Base-by-base conservation (phyloP, 2,797 vertebrate species). In the Phoebastria nigripes region DNA sequence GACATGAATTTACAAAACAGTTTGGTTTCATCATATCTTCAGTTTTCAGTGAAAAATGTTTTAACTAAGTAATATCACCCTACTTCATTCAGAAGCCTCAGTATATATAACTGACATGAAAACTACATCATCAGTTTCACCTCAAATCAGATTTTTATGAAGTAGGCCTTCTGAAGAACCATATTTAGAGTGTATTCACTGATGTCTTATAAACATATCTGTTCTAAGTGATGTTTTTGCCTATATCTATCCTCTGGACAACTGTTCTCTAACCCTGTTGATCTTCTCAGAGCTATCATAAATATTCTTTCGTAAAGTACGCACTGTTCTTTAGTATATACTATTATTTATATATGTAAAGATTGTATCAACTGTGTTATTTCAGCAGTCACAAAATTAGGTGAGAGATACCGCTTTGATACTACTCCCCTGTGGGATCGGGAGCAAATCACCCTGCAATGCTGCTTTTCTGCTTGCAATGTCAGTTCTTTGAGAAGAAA, bases 401-500 rank as follows among this genome's bases (percentile, higher is more conserved):
- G 47, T 94, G 44, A 25, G 33, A 74, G 44, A 78, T 51, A 74
- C 15, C 54, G 37, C 49, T 85, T 84, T 92, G 77, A 55, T 87
- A 77, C 11, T 56, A 39, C 28, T 80, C 15, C 61, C 44, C 52
- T 37, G 56, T 37, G 88, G 66, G 52, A 80, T 46, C 26, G 58
- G 44, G 31, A 88, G 35, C 31, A 80, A 89, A 82, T 87, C 71
- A 90, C 15, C 49, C 63, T 66, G 55, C 11, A 85, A 16, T 33
- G 39, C 15, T 71, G 33, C 18, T 91, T 91, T 90, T 91, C 77
- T 91, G 55, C 76, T 94, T 89, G 80, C 44, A 70, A 3, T 54
- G 17, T 77, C 71, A 90, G 65, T 35, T 74, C 87, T 95, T 85
- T 83, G 81, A 90, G 82, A 95, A 94, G 56, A 92, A 90, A 87